Evolutionary conservation across 2,888 invertebrate species (phyloP).

Genomic region (Lithophane semibrunnea): DNA sequence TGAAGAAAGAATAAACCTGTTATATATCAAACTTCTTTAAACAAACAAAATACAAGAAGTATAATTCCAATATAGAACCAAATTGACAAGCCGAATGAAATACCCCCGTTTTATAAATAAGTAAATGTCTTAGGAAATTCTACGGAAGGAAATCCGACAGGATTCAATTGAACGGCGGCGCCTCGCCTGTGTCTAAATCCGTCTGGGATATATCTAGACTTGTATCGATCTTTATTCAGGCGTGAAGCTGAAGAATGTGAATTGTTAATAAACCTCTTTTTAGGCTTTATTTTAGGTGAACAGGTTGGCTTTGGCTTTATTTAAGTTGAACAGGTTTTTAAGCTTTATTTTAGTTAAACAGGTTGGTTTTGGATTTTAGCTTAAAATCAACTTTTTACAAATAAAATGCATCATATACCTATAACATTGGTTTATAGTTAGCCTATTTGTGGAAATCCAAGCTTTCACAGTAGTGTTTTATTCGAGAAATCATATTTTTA

Average conservation of each 20-base stretch:
- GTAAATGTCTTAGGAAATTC: conserved; percentile 11
- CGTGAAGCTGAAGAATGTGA: not conserved
- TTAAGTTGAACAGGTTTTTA: not conserved
- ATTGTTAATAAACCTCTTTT: not conserved
- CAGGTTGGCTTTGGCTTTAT: no score
- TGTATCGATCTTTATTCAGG: conserved; percentile 29
- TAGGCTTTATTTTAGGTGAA: no score
- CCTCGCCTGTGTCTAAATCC: conserved; percentile 26
- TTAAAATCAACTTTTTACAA: not conserved
- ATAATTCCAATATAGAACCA: conserved; percentile 1
- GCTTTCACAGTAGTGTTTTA: not conserved
- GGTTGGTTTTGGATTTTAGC: not conserved
- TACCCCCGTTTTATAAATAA: conserved; percentile 6
- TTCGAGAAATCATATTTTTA: conserved; percentile 5
- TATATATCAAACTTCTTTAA: not conserved
- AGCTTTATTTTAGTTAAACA: not conserved
- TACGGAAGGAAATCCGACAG: conserved; percentile 9
- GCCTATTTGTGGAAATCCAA: not conserved
- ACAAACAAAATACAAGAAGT: not conserved
- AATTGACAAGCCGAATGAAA: conserved; percentile 5
- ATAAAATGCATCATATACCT: not conserved
- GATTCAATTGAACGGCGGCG: not conserved
- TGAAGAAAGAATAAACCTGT: no score
- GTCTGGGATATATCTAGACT: conserved; percentile 27
- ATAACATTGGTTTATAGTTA: no score